These are phyloP conservation scores for Acleris laterana DNA, from an alignment of 2,888 invertebrate species.

Conservation along the genomic window DNA sequence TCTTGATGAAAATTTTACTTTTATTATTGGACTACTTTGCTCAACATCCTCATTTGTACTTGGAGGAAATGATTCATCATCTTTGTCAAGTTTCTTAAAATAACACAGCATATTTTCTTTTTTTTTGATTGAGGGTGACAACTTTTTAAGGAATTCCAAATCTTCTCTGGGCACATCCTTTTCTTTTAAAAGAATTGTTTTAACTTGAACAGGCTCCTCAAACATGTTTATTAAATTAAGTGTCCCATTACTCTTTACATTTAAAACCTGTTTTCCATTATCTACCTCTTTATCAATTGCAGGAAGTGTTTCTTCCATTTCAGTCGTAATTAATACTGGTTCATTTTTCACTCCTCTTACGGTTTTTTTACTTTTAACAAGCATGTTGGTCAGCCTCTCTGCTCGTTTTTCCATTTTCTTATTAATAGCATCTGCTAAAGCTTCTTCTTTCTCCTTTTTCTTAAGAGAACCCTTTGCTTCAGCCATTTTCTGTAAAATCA, in stretches of 20 bases:
- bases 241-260: conserved; percentile 31
- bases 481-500: conserved; percentile 85
- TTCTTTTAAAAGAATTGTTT: conserved; percentile 41
- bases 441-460: conserved; percentile 84
- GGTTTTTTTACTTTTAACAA: conserved; percentile 45
- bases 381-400: conserved; percentile 81
- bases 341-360: conserved; percentile 23
- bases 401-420: conserved; percentile 85
- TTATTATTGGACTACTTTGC: conserved; percentile 54
- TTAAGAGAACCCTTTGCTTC: conserved; percentile 85
- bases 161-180: conserved; percentile 61
- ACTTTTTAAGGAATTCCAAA: conserved; percentile 78
- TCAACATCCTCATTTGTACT: conserved; percentile 46
- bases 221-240: conserved; percentile 63
- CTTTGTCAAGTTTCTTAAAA: conserved; percentile 80
- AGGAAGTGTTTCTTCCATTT: conserved; percentile 30
- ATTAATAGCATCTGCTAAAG: conserved; percentile 83
- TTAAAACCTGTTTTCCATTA: conserved; percentile 37
- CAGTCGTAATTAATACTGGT: conserved; percentile 23
- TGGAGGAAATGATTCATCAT: conserved; percentile 43
- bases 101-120: conserved; percentile 86
- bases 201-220: conserved; percentile 46
- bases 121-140: conserved; percentile 84
- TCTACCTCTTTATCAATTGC: conserved; percentile 39
- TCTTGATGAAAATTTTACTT: conserved; percentile 65